Evolutionary conservation across 35 echinoderm and acorn worm genomes (phyloP).

Genomic region (Heliocidaris tuberculata): DNA sequence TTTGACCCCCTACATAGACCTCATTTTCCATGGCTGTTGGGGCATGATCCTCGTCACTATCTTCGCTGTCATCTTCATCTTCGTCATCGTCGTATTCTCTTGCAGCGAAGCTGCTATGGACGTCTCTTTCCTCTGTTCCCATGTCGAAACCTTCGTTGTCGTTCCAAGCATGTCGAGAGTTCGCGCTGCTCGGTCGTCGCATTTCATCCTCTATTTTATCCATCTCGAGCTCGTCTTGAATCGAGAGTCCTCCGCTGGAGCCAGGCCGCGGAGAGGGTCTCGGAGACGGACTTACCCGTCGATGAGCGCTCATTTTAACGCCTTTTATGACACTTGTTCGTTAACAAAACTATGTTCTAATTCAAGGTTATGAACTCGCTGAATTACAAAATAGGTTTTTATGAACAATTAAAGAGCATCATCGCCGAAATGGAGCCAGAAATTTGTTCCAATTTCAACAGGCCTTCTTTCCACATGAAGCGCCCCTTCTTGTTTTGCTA

Average conservation of each 20-base stretch:
- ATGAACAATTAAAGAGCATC: not conserved
- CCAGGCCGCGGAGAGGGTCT: constrained; percentile 73
- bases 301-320: constrained; percentile 20
- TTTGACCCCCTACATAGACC: constrained; percentile 83
- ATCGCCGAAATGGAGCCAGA: not conserved
- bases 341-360: not conserved
- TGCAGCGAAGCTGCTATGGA: constrained; percentile 68
- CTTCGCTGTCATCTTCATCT: constrained; percentile 49
- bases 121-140: constrained; percentile 74
- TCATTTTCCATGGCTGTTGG: constrained; percentile 98
- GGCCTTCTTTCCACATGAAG: not conserved
- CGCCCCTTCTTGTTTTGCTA: not conserved
- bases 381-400: not conserved
- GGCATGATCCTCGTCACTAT: constrained; percentile 66
- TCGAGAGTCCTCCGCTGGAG: constrained; percentile 60
- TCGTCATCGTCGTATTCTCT: constrained; percentile 66
- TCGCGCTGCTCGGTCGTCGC: constrained; percentile 70
- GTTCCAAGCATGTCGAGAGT: constrained; percentile 87
- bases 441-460: not conserved
- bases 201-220: constrained; percentile 71
- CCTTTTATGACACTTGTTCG: not conserved
- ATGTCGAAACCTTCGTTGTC: constrained; percentile 97
- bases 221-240: constrained; percentile 74
- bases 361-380: not conserved
- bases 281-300: constrained; percentile 40